Evolutionary conservation across 2,888 invertebrate species (phyloP).

Genomic region (Chirona hameri): DNA sequence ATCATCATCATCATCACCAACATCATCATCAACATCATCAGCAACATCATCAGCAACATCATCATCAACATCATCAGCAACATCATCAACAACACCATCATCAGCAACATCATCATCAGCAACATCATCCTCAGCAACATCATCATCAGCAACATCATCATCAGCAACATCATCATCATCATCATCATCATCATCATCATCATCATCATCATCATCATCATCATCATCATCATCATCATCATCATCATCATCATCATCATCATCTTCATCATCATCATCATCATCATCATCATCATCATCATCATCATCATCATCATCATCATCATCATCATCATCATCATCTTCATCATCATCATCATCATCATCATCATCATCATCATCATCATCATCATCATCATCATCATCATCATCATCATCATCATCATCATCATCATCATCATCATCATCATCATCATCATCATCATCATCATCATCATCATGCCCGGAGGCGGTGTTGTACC

Average conservation of each 20-base stretch:
- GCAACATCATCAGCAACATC: too few species aligned
- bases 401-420: conserved; percentile 22
- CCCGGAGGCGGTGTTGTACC: too few species aligned
- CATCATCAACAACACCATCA: too few species aligned
- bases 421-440: conserved; percentile 22
- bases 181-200: too few species aligned
- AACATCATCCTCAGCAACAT: too few species aligned
- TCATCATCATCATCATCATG: conserved; percentile 11
- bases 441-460: conserved; percentile 11
- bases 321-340: conserved; percentile 22
- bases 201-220: conserved; percentile 22
- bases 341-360: conserved; percentile 10
- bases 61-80: too few species aligned
- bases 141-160: too few species aligned
- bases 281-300: conserved; percentile 22
- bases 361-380: conserved; percentile 22
- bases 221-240: conserved; percentile 22
- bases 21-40: too few species aligned
- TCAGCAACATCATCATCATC: too few species aligned
- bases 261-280: conserved; percentile 12
- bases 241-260: conserved; percentile 22
- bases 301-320: conserved; percentile 22
- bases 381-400: conserved; percentile 22
- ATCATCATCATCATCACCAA: too few species aligned
- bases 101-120: too few species aligned